Conservation (phyloP, 2,888 invertebrate genomes). For the Peribatodes rhomboidaria region DNA sequence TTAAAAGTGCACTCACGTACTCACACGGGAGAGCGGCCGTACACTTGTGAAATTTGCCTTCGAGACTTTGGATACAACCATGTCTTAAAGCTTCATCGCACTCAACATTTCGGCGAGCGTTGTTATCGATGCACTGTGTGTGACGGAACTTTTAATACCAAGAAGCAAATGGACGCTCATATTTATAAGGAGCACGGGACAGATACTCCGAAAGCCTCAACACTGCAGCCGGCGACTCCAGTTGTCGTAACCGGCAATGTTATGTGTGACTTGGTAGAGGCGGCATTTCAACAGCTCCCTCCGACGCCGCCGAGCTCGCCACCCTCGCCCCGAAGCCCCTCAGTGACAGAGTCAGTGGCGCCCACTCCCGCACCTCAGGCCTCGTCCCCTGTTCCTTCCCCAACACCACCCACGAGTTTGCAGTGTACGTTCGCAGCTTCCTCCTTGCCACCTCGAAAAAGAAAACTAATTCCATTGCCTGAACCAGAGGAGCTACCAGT, state of each 20-base stretch:
- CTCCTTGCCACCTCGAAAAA: slow-evolving; percentile 92
- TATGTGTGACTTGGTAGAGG: slow-evolving; percentile 80
- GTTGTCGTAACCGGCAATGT: slow-evolving; percentile 69
- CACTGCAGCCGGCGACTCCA: slow-evolving; percentile 63
- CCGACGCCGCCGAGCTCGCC: slow-evolving; percentile 87
- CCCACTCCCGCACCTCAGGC: slow-evolving; percentile 55
- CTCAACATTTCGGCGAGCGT: slow-evolving; percentile 96
- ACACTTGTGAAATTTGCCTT: slow-evolving; percentile 96
- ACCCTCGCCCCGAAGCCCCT: slow-evolving; percentile 78
- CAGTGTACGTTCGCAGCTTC: slow-evolving; percentile 72
- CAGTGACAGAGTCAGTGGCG: slow-evolving; percentile 52
- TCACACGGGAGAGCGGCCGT: slow-evolving; percentile 96
- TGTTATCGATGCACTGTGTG: slow-evolving; percentile 97
- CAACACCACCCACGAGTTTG: slow-evolving; percentile 67
- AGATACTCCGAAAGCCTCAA: slow-evolving; percentile 78
- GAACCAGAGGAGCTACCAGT: slow-evolving; percentile 85
- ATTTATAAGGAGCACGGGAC: slow-evolving; percentile 87
- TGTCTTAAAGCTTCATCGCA: slow-evolving; percentile 95
- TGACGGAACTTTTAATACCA: slow-evolving; percentile 95
- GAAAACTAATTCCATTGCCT: slow-evolving; percentile 91
- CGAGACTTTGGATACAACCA: slow-evolving; percentile 97
- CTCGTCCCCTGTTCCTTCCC: slow-evolving; percentile 63
- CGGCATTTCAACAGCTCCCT: slow-evolving; percentile 82
- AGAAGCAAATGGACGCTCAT: slow-evolving; percentile 96
- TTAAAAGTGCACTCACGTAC: slow-evolving; percentile 96